A percentile compares a stretch with the other conserved stretches of the same genome.
Evolutionary conservation across 2,888 invertebrate species (phyloP).

Genomic region (Anoncus sp.): DNA sequence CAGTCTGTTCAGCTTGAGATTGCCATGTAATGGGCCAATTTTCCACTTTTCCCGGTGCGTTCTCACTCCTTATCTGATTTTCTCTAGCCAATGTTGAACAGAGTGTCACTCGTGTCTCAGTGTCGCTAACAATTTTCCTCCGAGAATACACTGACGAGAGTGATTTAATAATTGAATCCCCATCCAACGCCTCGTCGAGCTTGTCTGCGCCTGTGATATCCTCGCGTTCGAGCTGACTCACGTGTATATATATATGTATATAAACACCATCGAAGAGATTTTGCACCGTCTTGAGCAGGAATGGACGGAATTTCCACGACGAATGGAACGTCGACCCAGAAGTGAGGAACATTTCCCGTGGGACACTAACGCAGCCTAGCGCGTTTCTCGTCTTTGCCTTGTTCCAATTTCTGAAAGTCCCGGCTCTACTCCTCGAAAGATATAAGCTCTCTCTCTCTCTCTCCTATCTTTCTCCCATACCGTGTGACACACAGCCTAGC

Average conservation of each 20-base stretch:
- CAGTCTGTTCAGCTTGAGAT: constrained; percentile 9
- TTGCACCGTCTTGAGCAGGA: constrained; percentile 48
- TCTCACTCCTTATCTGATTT: neutral
- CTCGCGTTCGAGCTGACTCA: constrained; percentile 7
- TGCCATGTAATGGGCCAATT: neutral
- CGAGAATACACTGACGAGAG: constrained; percentile 31
- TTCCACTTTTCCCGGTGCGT: neutral
- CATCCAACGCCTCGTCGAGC: constrained; percentile 50
- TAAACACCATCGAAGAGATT: constrained; percentile 21
- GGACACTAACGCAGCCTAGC: constrained; percentile 40
- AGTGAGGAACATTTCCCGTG: constrained; percentile 74
- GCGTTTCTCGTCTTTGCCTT: constrained; percentile 54
- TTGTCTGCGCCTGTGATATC: constrained; percentile 46
- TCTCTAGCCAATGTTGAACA: neutral
- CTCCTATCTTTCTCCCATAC: constrained; percentile 1
- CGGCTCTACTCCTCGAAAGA: constrained; percentile 31
- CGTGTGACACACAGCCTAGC: constrained; percentile 3
- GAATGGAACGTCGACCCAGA: constrained; percentile 62
- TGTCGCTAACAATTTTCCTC: constrained; percentile 25
- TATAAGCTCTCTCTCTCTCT: constrained; percentile 15
- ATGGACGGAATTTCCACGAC: constrained; percentile 62
- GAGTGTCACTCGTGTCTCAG: constrained; percentile 3
- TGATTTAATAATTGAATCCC: constrained; percentile 64
- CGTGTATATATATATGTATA: constrained; percentile 11
- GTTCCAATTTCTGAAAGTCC: constrained; percentile 62